Percentiles rank a stretch among this genome's conserved stretches.
Conservation (phyloP, 2,797 vertebrate species). For the Melanogrammus aeglefinus region DNA sequence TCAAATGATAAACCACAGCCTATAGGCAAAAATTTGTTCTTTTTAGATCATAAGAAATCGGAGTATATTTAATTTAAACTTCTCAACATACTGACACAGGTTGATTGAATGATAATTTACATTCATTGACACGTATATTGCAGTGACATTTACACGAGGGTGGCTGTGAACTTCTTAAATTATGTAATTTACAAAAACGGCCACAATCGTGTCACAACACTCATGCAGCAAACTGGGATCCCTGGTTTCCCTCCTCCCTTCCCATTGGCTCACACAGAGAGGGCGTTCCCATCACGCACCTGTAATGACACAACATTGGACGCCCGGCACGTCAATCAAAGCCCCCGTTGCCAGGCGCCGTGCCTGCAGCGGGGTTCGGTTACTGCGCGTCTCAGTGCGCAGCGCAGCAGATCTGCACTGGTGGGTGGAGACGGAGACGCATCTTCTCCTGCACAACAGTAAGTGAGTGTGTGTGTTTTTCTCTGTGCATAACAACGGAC, state of each 20-base stretch:
- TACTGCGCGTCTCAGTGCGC: conserved; percentile 67
- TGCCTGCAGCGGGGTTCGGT: conserved; percentile 63
- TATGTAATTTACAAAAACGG: conserved; percentile 68
- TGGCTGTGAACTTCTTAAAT: conserved; percentile 48
- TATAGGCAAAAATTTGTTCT: too few species aligned
- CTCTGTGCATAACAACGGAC: neutral
- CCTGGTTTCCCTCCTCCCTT: conserved; percentile 30
- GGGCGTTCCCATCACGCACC: conserved; percentile 28
- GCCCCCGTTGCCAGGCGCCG: conserved; percentile 67
- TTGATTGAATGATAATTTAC: too few species aligned
- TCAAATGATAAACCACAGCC: too few species aligned
- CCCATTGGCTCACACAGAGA: conserved; percentile 54
- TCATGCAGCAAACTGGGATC: conserved; percentile 57
- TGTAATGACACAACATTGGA: conserved; percentile 51
- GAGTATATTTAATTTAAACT: too few species aligned
- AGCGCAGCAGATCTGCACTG: conserved; percentile 64
- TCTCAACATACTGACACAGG: too few species aligned
- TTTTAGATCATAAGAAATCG: too few species aligned
- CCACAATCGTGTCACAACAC: conserved; percentile 64
- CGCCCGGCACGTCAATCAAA: conserved; percentile 51
- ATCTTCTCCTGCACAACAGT: conserved; percentile 39
- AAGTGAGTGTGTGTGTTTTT: conserved; percentile 70
- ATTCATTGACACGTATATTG: too few species aligned
- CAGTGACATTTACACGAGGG: neutral
- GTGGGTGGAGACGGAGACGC: conserved; percentile 66